Conservation (phyloP, 2,888 invertebrate species). For the Nasonovia ribisnigri region DNA sequence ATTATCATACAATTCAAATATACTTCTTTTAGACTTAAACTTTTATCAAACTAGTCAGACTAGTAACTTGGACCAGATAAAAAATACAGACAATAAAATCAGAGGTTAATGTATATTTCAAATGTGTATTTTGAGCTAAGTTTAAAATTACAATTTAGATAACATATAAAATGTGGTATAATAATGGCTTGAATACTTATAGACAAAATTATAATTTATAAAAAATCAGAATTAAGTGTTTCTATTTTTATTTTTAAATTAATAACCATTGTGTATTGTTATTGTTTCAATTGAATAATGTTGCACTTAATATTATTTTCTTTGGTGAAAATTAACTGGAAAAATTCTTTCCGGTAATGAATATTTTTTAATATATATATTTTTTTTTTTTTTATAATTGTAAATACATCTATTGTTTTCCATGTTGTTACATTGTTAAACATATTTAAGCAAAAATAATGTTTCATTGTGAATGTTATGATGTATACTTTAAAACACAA, state of each 20-base stretch:
- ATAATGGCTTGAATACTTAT: slow-evolving; percentile 37
- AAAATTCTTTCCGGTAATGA: not conserved
- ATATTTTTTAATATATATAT: not conserved
- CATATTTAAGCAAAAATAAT: slow-evolving; percentile 21
- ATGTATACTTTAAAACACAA: slow-evolving; percentile 23
- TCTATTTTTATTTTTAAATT: not conserved
- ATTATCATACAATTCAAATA: not conserved
- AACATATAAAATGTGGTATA: not conserved
- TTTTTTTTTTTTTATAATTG: slow-evolving; percentile 21
- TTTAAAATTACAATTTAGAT: not conserved
- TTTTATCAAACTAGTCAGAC: not conserved
- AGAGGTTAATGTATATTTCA: not conserved
- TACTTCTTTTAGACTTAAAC: not conserved
- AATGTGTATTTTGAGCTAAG: not conserved
- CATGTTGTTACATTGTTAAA: slow-evolving; percentile 31
- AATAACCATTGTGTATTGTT: not conserved
- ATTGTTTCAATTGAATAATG: slow-evolving; percentile 12
- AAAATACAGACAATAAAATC: not conserved
- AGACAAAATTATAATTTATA: slow-evolving; percentile 7
- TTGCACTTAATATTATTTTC: not conserved
- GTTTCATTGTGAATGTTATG: not conserved
- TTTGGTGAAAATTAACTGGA: not conserved
- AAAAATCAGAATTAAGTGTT: not conserved
- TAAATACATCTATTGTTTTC: slow-evolving; percentile 30
- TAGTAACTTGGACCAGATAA: not conserved